Percentiles rank a stretch among this genome's conserved stretches.
Conservation (phyloP, 2,113 vertebrate species). For the Pachyramphus minor region DNA sequence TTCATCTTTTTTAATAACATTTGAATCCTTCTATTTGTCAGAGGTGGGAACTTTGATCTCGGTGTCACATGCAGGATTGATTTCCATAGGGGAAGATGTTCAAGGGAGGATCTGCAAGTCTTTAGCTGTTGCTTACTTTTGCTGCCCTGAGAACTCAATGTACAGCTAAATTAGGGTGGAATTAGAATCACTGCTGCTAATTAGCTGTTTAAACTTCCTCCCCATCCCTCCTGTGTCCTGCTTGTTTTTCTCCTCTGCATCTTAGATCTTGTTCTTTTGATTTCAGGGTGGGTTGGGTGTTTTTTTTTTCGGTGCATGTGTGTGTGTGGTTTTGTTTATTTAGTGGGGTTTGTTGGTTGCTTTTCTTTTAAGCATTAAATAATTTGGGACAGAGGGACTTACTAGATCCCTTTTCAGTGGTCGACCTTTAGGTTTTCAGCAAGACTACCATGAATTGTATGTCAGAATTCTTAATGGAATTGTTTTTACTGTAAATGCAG, state of each 20-base stretch:
- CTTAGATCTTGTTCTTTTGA: not conserved
- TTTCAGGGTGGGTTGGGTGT: not conserved
- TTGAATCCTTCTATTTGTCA: constrained; percentile 33
- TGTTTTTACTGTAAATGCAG: not conserved
- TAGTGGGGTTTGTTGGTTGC: too few relatives aligned
- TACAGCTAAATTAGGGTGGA: not conserved
- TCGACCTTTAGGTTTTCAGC: not conserved
- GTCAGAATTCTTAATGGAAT: not conserved
- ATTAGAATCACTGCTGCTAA: not conserved
- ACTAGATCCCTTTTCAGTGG: not conserved
- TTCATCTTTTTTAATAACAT: constrained; percentile 32
- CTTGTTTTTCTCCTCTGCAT: not conserved
- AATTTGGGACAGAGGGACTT: not conserved
- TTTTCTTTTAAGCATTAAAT: not conserved
- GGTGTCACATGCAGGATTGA: not conserved
- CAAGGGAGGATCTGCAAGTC: not conserved
- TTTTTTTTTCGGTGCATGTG: not conserved
- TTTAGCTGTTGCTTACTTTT: not conserved
- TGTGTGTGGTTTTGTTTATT: not conserved
- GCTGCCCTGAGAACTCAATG: not conserved
- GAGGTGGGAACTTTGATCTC: constrained; percentile 25
- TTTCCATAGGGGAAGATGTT: not conserved
- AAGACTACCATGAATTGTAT: not conserved
- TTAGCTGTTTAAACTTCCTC: not conserved
- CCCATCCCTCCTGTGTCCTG: not conserved